Conservation (phyloP, 2,113 vertebrate species). For the Egretta garzetta region DNA sequence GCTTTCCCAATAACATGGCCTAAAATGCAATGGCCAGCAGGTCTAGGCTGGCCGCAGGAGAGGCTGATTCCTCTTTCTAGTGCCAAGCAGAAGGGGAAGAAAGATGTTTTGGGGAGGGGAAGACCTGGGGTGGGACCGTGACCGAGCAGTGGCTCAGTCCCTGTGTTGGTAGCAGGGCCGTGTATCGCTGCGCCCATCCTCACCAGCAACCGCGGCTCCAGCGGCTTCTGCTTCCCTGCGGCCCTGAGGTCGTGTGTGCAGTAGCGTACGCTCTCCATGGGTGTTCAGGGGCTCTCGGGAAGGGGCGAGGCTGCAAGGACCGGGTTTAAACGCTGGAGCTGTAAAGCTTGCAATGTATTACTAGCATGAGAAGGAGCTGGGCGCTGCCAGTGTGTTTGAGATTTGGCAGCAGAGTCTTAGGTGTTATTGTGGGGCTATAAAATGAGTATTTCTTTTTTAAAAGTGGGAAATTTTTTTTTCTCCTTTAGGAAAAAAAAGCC, state of each 20-base stretch:
- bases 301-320: not conserved
- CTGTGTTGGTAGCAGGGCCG: accelerated
- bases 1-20: not conserved
- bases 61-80: not conserved
- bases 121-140: not conserved
- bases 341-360: not conserved
- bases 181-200: not conserved
- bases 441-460: not conserved
- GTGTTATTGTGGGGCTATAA: not conserved
- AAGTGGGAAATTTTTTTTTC: not conserved
- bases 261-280: accelerated
- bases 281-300: not conserved
- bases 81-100: not conserved
- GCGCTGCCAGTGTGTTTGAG: not conserved
- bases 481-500: not conserved
- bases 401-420: not conserved
- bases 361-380: not conserved
- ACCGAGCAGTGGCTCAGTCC: not conserved
- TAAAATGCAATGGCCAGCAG: not conserved
- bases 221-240: not conserved
- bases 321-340: not conserved
- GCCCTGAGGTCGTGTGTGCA: not conserved
- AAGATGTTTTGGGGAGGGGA: not conserved
- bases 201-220: not conserved
- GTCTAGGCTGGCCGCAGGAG: not conserved